phyloP scores from a whole-genome alignment of 2,888 invertebrate genomes.

The Myopa testacea region DNA sequence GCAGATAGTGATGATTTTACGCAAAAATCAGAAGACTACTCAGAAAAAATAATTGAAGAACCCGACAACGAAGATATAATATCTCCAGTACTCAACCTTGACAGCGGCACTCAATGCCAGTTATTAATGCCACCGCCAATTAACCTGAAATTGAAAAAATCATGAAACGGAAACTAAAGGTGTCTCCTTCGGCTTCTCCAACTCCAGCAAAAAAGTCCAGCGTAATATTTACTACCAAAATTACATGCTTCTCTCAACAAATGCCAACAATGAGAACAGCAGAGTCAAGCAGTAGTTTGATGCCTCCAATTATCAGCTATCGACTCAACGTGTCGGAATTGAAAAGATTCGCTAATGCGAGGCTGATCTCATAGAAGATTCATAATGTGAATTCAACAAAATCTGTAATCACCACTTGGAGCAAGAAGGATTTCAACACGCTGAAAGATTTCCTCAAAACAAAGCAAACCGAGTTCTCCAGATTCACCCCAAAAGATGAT shows the following conservation, averaged over 20 bases:
- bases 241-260: neutral
- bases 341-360: neutral
- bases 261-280: neutral
- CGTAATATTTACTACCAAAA: neutral
- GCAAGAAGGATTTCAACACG: neutral
- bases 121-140: too few relatives aligned
- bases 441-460: constrained; percentile 3
- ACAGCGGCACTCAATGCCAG: too few relatives aligned
- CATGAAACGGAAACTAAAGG: neutral
- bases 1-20: too few relatives aligned
- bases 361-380: neutral
- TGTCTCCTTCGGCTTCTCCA: neutral
- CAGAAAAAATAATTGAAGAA: too few relatives aligned
- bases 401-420: neutral
- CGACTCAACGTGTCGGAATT: neutral
- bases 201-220: neutral
- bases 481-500: constrained; percentile 18
- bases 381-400: neutral
- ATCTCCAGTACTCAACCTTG: too few relatives aligned
- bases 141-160: neutral
- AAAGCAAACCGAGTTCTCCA: constrained; percentile 2
- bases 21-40: too few relatives aligned
- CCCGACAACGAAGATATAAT: too few relatives aligned
- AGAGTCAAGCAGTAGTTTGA: neutral
- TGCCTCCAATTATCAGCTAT: neutral